These are phyloP conservation scores for Cacajao melanocephalus DNA, from an alignment of 2,797 vertebrate genomes.

Conservation along the genomic window DNA sequence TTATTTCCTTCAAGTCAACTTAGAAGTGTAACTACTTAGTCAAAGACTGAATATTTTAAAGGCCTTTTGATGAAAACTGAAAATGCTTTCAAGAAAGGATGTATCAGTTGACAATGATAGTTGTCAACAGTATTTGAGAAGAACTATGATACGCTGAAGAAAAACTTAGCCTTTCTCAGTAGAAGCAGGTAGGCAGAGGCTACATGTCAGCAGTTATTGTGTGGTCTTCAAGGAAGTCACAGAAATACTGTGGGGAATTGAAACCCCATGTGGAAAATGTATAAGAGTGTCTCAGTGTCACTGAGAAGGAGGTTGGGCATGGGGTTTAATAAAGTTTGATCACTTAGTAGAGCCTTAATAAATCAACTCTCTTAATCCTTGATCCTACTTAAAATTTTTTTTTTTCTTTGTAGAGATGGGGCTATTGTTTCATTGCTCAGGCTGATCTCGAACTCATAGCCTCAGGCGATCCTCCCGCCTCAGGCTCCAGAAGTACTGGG, in stretches of 20 bases:
- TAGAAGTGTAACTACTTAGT: neutral
- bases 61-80: neutral
- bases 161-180: neutral
- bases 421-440: neutral
- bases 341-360: neutral
- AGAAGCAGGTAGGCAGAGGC: neutral
- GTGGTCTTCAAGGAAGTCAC: neutral
- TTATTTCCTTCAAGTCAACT: conserved; percentile 28
- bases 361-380: neutral
- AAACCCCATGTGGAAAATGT: neutral
- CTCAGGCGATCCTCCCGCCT: neutral
- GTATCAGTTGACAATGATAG: neutral
- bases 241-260: neutral
- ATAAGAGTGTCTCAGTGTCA: neutral
- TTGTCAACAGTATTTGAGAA: neutral
- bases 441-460: neutral
- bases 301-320: neutral
- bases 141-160: neutral
- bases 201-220: neutral
- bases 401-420: neutral
- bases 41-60: conserved; percentile 13
- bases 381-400: neutral
- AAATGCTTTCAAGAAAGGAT: conserved; percentile 24
- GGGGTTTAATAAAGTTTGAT: neutral
- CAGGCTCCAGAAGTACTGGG: neutral